Conservation (phyloP, 2,888 invertebrate genomes). For the Drosophila sordidula region DNA sequence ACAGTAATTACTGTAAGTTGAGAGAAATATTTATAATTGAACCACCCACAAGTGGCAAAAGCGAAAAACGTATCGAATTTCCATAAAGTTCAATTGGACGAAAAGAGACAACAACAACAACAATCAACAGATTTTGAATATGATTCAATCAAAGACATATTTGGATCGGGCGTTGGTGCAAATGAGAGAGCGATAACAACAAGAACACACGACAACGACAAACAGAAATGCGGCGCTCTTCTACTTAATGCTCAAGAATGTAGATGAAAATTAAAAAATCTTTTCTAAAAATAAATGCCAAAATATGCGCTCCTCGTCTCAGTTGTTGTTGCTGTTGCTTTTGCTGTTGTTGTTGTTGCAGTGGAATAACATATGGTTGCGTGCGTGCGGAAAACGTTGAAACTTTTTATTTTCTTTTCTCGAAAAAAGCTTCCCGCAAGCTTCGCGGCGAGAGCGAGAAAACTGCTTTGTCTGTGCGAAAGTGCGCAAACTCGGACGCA, state of each 20-base stretch:
- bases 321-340: constrained; percentile 36
- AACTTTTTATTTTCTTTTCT: constrained; percentile 26
- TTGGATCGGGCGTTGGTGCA: constrained; percentile 84
- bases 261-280: constrained; percentile 79
- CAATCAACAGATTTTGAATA: constrained; percentile 70
- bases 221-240: constrained; percentile 28
- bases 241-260: constrained; percentile 66
- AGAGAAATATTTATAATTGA: constrained; percentile 25
- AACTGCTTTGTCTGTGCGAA: constrained; percentile 41
- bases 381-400: constrained; percentile 67
- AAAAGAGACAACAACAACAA: constrained; percentile 83
- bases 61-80: constrained; percentile 83
- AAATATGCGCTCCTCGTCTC: constrained; percentile 61
- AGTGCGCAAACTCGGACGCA: constrained; percentile 74
- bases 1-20: constrained; percentile 24
- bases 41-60: constrained; percentile 48
- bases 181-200: constrained; percentile 60
- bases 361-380: constrained; percentile 73
- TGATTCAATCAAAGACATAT: constrained; percentile 85
- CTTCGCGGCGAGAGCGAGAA: constrained; percentile 64
- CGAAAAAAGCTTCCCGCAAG: constrained; percentile 49
- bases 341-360: constrained; percentile 43
- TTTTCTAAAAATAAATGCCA: constrained; percentile 79
- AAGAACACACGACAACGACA: constrained; percentile 31
- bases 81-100: constrained; percentile 81